phyloP scores from a whole-genome alignment of 2,888 invertebrate genomes.

The Melipona bicolor region DNA sequence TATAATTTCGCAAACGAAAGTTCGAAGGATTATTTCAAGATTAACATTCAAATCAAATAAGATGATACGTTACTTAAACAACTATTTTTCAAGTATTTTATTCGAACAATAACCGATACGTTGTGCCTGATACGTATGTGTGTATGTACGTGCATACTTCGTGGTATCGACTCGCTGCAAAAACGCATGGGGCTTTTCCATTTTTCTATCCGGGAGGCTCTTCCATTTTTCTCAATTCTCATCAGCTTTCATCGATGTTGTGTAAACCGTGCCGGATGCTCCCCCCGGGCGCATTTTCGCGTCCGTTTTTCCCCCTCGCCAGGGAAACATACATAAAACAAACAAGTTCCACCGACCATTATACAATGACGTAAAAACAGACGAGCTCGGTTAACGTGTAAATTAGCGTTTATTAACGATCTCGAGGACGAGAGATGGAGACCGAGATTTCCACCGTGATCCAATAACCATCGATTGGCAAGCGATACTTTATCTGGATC shows the following conservation, averaged over 20 bases:
- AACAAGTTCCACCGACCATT: neutral
- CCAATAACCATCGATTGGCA: constrained; percentile 59
- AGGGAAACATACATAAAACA: neutral
- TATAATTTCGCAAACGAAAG: too few species aligned
- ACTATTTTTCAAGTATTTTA: too few species aligned
- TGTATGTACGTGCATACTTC: too few species aligned
- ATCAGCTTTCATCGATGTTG: neutral
- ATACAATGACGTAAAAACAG: constrained; percentile 27
- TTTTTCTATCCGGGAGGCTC: neutral
- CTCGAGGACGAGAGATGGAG: constrained; percentile 12
- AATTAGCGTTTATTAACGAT: constrained; percentile 46
- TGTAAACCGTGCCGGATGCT: neutral
- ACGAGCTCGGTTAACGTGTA: constrained; percentile 22
- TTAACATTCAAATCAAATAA: too few species aligned
- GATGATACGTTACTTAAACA: too few species aligned
- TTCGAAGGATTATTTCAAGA: too few species aligned
- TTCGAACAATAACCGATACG: too few species aligned
- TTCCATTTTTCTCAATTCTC: neutral
- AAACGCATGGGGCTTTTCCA: neutral
- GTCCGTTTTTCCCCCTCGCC: neutral
- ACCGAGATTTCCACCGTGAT: constrained; percentile 58
- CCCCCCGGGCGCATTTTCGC: neutral
- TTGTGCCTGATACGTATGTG: too few species aligned
- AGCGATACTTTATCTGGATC: constrained; percentile 56
- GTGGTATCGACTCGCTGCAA: neutral